Evolutionary conservation across 2,888 invertebrate genomes (phyloP).

Genomic region (Meteorus cinctellus): DNA sequence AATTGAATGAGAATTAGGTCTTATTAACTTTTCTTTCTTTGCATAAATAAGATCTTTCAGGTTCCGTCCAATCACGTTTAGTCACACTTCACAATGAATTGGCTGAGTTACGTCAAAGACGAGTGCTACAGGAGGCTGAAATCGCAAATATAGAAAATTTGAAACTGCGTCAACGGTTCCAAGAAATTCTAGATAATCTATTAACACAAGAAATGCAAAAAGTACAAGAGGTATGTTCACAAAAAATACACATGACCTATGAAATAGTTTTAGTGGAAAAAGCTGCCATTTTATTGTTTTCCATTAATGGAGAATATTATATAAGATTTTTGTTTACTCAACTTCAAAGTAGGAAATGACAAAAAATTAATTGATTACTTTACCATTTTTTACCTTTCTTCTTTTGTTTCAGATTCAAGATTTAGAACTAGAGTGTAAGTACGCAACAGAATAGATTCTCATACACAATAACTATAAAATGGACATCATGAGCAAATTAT

Average conservation of each 20-base stretch:
- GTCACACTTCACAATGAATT: slow-evolving; percentile 84
- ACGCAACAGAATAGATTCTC: slow-evolving; percentile 26
- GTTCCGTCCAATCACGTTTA: slow-evolving; percentile 78
- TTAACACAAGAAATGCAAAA: slow-evolving; percentile 84
- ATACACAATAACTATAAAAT: slow-evolving; percentile 4
- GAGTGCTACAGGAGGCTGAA: slow-evolving; percentile 87
- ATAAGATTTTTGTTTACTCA: slow-evolving; percentile 6
- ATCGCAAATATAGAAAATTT: slow-evolving; percentile 90
- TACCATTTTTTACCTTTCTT: slow-evolving; percentile 16
- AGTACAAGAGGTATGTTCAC: slow-evolving; percentile 80
- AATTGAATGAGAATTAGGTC: slow-evolving; percentile 14
- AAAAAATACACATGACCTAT: background rate
- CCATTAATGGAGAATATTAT: slow-evolving; percentile 1
- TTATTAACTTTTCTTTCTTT: slow-evolving; percentile 33
- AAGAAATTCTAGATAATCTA: slow-evolving; percentile 85
- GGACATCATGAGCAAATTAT: slow-evolving; percentile 24
- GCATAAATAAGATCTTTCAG: slow-evolving; percentile 55
- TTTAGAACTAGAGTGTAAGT: slow-evolving; percentile 58
- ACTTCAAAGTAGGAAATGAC: background rate
- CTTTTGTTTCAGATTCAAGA: slow-evolving; percentile 62
- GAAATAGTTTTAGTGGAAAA: slow-evolving; percentile 9
- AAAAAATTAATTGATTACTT: background rate
- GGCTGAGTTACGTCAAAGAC: slow-evolving; percentile 82
- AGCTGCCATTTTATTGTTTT: slow-evolving; percentile 26
- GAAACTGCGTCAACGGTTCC: slow-evolving; percentile 87